Conservation (phyloP, 2,888 invertebrate species). For the Abscondita cerata region DNA sequence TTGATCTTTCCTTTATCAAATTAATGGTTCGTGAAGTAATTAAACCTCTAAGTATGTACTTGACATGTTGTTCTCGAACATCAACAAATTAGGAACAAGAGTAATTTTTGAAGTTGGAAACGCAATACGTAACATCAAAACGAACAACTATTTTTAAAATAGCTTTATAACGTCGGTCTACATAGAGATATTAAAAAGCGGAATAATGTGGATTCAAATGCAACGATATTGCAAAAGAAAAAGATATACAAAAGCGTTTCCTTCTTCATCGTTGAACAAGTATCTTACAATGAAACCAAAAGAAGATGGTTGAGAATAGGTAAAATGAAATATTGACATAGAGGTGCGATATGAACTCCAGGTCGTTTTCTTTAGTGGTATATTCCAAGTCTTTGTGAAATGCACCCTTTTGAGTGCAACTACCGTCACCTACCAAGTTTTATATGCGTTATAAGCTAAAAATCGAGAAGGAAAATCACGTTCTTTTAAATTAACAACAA, state of each 20-base stretch:
- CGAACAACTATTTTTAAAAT: too few relatives aligned
- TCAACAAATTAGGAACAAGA: conserved; percentile 19
- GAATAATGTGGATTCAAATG: conserved; percentile 12
- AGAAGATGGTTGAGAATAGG: conserved; percentile 13
- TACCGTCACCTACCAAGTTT: conserved; percentile 19
- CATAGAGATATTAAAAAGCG: background rate
- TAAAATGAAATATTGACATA: conserved; percentile 35
- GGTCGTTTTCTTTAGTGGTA: conserved; percentile 26
- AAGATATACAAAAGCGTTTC: conserved; percentile 10
- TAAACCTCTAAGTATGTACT: conserved; percentile 34
- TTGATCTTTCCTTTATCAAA: conserved; percentile 35
- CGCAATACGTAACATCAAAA: background rate
- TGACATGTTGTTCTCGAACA: conserved; percentile 28
- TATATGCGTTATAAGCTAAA: conserved; percentile 22
- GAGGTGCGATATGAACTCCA: conserved; percentile 36
- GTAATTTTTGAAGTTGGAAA: conserved; percentile 12
- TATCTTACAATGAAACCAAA: conserved; percentile 4
- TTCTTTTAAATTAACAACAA: background rate
- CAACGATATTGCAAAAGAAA: conserved; percentile 17
- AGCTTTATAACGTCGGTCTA: too few relatives aligned
- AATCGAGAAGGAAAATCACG: conserved; percentile 3
- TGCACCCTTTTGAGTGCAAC: conserved; percentile 33
- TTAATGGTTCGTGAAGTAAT: conserved; percentile 35
- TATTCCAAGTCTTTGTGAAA: conserved; percentile 31
- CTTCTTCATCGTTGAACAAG: conserved; percentile 4